Base-by-base conservation (phyloP, 2,888 invertebrate species). In the Oegoconia quadripuncta region DNA sequence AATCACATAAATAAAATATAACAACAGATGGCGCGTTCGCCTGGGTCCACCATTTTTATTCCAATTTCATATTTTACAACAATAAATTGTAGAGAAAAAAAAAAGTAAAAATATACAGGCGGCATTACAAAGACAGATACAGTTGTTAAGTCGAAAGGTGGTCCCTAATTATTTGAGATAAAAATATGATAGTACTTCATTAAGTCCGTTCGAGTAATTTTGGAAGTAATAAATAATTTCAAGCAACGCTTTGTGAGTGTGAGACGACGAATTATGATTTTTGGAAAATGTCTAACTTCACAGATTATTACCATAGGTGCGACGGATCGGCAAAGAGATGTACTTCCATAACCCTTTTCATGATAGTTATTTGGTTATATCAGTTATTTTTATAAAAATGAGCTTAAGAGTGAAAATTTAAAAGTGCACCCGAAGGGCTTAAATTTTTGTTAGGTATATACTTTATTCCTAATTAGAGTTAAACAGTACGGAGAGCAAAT, bases 101-200 rank as follows among this genome's bases (percentile, higher is more conserved):
- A 60, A 58, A 63, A 63, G 25, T 16, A 30, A 9, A 62, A 64
- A 71, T 57, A 52, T 59, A 57, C 47, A 52, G 79, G 68, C 81
- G 81, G 79, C 76, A 48, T 63, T 52, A 75, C 75, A 82, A 82
- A 81, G 79, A 55, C 50, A 46, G 67, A 73, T 77, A 72, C 70
- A 80, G 75, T 74, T 78, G 71, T 79, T 70, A 73, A 68, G 59
- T 59, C 60, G 55, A 58, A 59, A 74, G 79, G 79, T 80, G 77
- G 80, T 77, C 78, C 65, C 72, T 81, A 81, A 83, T 80, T 79
- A 78, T 76, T 73, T 68, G 59, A 72, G 68, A 76, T 78, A 72
- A 78, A 80, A 74, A 71, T 76, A 76, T 71, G 72, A 76, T 76
- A 76, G 74, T 71, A 74, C 73, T 79, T 80, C 74, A 80, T 81